Evolutionary conservation across 1,140 invertebrate genomes (phyloP).

Genomic region (Macrostomum lignano): DNA sequence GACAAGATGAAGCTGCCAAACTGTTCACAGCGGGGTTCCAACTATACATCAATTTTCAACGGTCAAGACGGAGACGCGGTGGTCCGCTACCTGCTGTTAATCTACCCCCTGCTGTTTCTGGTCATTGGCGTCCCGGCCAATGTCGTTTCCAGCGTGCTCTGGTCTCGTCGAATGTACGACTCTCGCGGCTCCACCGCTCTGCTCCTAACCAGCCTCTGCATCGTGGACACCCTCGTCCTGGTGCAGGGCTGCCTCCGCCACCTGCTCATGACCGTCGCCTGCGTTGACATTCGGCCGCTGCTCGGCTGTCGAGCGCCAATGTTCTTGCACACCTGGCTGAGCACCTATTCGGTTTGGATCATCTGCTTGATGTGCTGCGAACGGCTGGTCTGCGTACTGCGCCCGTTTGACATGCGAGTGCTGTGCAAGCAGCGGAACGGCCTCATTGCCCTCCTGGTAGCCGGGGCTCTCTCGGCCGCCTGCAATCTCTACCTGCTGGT

Average conservation of each 20-base stretch:
- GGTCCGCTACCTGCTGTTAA: no score
- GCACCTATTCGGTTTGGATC: slow-evolving; percentile 1
- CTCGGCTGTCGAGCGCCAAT: neutral
- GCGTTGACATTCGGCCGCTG: neutral
- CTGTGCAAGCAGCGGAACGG: neutral
- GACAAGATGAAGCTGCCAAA: no score
- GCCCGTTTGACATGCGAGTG: neutral
- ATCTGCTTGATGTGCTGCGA: neutral
- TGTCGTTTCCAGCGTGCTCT: neutral
- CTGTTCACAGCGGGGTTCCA: no score
- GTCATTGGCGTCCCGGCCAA: neutral
- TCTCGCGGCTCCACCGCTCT: neutral
- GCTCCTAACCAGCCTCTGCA: neutral
- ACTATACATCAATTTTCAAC: no score
- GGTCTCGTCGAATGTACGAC: neutral
- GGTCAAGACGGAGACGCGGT: no score
- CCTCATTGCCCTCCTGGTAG: neutral
- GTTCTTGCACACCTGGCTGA: neutral
- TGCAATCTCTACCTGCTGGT: neutral
- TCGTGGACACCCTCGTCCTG: neutral
- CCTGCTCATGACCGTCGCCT: neutral
- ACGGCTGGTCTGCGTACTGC: neutral
- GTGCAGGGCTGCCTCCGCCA: slow-evolving; percentile 1
- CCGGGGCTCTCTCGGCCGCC: neutral
- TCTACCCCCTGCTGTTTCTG: no score